These are phyloP conservation scores for Apomyelois bistriatella DNA, from an alignment of 2,888 invertebrate species.

Conservation along the genomic window DNA sequence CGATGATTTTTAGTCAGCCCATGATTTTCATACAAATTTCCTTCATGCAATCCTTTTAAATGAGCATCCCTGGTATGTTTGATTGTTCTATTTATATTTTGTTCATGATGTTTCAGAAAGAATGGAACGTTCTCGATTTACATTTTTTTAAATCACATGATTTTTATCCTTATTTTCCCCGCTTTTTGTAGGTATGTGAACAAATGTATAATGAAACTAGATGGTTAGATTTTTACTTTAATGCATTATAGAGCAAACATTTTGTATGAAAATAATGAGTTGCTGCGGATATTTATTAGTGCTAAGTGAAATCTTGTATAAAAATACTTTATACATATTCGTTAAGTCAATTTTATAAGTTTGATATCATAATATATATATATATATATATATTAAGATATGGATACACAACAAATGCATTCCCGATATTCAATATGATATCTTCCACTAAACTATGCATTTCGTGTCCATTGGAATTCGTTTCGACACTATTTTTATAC, in stretches of 20 bases:
- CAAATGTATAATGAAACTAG: not conserved
- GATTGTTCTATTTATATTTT: too few relatives aligned
- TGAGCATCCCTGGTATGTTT: too few relatives aligned
- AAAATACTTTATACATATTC: constrained; percentile 48
- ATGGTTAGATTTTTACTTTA: not conserved
- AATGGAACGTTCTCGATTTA: too few relatives aligned
- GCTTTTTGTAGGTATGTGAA: too few relatives aligned
- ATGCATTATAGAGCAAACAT: not conserved
- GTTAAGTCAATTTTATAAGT: constrained; percentile 66
- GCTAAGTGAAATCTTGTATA: constrained; percentile 38
- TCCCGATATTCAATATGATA: constrained; percentile 42
- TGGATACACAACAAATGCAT: constrained; percentile 58
- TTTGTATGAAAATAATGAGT: not conserved
- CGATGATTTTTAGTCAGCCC: not conserved
- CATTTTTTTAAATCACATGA: too few relatives aligned
- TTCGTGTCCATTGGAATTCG: constrained; percentile 43
- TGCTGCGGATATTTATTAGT: constrained; percentile 24
- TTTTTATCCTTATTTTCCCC: too few relatives aligned
- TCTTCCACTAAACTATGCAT: constrained; percentile 61
- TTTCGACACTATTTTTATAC: constrained; percentile 27
- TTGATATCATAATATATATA: constrained; percentile 46
- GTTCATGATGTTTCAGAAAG: too few relatives aligned
- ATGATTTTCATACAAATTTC: not conserved
- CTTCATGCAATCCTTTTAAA: too few relatives aligned
- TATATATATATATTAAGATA: constrained; percentile 36